Base-by-base conservation (phyloP, 2,888 invertebrate species). In the Euphydryas editha region DNA sequence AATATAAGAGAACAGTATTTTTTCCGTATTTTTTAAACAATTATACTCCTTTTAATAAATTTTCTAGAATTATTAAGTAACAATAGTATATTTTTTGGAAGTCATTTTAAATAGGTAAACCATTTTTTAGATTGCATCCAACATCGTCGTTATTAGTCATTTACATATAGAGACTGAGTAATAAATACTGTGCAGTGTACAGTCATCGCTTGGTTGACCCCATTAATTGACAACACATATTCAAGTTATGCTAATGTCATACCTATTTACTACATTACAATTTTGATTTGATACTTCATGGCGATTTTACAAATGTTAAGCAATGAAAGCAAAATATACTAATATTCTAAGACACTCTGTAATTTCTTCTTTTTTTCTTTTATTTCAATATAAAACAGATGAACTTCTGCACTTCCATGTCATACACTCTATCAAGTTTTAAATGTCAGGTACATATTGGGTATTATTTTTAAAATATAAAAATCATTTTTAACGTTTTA, bases 61-160 rank as follows among this genome's bases (percentile, higher is more conserved):
- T 30, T 30, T 30, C 30, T 30, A 30, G 4, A 30, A 30, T 30
- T 30, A 30, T 30, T 30, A 5, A 30, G 30, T 0, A n/a, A n/a
- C n/a, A 36, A 36, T 8, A 8, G 36, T 36, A 36, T 59, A 59
- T 2, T 21, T 24, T 30, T 24, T 60, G 13, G 24, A 21, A 39
- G 17, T 60, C 49, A 60, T 60, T 60, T 39, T 51, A 42, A 51
- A 51, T 42, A n/a, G n/a, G n/a, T n/a, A 39, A 51, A 60, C 49
- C 36, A 30, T 17, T 60, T 60, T 51, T n/a, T 46, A 44, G 62
- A 18, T 54, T 54, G 30, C 55, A 21, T 36, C 55, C 44, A 20
- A 55, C 54, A 39, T 51, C n/a, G 44, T 20, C 44, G 55, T 55
- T 46, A 15, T 36, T 57, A 57, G 47, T 30, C 49, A 57, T 57